Percentiles rank a stretch among this genome's conserved stretches.
phyloP scores from a whole-genome alignment of 2,888 invertebrate species.

The Lasioglossum leucozonium region DNA sequence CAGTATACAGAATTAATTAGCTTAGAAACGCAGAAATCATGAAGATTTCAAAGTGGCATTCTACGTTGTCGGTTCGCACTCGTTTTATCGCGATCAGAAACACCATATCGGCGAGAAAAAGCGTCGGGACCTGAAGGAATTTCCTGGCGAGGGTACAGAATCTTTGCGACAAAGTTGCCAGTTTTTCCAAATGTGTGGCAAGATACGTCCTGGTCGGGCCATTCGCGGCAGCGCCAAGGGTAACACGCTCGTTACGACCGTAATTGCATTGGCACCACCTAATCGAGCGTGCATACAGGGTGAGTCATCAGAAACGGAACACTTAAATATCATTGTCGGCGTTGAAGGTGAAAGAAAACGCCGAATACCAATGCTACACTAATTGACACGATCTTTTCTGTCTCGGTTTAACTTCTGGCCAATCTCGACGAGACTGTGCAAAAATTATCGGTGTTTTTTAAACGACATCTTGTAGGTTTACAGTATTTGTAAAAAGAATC shows the following conservation, averaged over 20 bases:
- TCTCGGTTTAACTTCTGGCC: no score
- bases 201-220: slow-evolving; percentile 31
- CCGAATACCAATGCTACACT: background rate
- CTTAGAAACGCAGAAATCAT: background rate
- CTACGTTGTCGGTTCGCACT: background rate
- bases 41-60: background rate
- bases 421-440: no score
- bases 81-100: background rate
- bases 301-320: background rate
- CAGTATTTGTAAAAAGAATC: no score
- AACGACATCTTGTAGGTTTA: no score
- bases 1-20: no score
- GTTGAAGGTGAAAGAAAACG: background rate
- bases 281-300: background rate
- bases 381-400: background rate
- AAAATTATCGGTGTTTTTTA: no score
- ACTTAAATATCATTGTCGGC: background rate
- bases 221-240: slow-evolving; percentile 66
- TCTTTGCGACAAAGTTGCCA: slow-evolving; percentile 16
- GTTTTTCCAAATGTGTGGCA: slow-evolving; percentile 2
- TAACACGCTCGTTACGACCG: slow-evolving; percentile 59
- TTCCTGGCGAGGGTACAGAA: background rate
- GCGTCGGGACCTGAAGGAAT: background rate
- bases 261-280: slow-evolving; percentile 59
- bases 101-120: background rate